Percentiles rank a stretch among this genome's conserved stretches.
Evolutionary conservation across 2,888 invertebrate genomes (phyloP).

Genomic region (Dorcus parallelipipedus): DNA sequence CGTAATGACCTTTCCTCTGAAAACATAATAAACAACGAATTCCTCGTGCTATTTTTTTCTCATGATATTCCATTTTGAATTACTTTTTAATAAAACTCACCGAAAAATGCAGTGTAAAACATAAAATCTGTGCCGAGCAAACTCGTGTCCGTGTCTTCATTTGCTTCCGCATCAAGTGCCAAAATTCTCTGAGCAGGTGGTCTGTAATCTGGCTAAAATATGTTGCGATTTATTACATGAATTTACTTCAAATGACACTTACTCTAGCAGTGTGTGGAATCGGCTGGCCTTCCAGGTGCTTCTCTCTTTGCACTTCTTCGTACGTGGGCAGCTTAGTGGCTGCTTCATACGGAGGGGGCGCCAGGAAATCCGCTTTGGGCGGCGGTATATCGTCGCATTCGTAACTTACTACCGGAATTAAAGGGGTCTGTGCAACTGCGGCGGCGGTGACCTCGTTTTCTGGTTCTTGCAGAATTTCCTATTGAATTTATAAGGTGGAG

Average conservation of each 20-base stretch:
- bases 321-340: constrained; percentile 81
- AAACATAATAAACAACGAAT: too few species aligned
- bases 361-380: constrained; percentile 79
- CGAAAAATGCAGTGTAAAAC: constrained; percentile 88
- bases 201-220: constrained; percentile 36
- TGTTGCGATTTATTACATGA: neutral
- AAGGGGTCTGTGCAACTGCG: constrained; percentile 19
- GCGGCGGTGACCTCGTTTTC: constrained; percentile 14
- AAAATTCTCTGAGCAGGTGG: constrained; percentile 52
- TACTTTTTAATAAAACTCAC: constrained; percentile 48
- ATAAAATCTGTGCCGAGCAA: constrained; percentile 89
- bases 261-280: constrained; percentile 42
- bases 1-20: too few species aligned
- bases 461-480: constrained; percentile 10
- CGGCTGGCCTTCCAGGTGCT: constrained; percentile 65
- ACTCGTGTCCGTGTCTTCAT: constrained; percentile 74
- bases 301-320: constrained; percentile 88
- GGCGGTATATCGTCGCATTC: constrained; percentile 67
- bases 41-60: too few species aligned
- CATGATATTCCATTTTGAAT: neutral
- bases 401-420: constrained; percentile 37
- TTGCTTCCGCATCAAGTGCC: constrained; percentile 71
- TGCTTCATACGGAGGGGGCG: constrained; percentile 85
- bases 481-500: neutral
- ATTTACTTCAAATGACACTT: neutral